phyloP scores from a whole-genome alignment of 2,113 vertebrate genomes.

The Mormoops blainvillei region DNA sequence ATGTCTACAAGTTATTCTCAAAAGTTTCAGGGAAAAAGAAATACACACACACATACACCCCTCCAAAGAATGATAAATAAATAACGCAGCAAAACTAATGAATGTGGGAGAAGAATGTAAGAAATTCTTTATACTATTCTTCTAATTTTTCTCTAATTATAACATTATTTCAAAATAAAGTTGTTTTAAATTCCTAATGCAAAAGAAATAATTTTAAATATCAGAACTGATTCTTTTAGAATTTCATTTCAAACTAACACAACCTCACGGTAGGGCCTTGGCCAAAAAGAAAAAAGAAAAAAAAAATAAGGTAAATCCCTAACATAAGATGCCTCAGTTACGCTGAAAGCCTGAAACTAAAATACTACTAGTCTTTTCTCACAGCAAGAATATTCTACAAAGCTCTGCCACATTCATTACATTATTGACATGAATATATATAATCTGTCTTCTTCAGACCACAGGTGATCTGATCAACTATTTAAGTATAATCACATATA shows the following conservation, averaged over 20 bases:
- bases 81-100: background rate
- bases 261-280: background rate
- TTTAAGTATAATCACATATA: constrained; percentile 28
- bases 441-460: background rate
- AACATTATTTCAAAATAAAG: constrained; percentile 23
- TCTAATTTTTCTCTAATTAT: constrained; percentile 2
- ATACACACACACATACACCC: background rate
- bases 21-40: background rate
- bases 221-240: background rate
- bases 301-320: background rate
- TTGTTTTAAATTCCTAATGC: background rate
- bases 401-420: background rate
- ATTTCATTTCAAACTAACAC: constrained; percentile 5
- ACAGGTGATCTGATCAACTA: background rate
- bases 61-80: background rate
- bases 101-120: background rate
- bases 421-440: constrained; percentile 18
- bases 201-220: background rate
- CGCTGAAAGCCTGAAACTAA: background rate
- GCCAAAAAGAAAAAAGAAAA: background rate
- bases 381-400: background rate
- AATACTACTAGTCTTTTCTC: background rate
- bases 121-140: background rate
- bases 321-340: background rate
- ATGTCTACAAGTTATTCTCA: background rate